Percentiles rank a stretch among this genome's conserved stretches.
These are phyloP conservation scores for Centrocercus urophasianus DNA, from an alignment of 2,113 vertebrate species.

Conservation along the genomic window DNA sequence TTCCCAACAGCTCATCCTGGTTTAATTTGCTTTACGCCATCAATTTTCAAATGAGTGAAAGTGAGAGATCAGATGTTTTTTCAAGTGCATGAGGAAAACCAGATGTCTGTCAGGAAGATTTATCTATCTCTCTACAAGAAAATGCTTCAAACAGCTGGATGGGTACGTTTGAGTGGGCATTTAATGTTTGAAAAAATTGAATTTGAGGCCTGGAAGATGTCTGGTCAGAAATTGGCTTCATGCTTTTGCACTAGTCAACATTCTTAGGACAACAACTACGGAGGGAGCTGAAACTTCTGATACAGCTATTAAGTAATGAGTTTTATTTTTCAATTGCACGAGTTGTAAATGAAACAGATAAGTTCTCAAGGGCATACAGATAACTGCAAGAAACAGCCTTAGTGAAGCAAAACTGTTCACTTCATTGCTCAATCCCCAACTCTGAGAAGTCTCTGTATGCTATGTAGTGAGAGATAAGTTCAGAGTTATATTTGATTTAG, in stretches of 20 bases:
- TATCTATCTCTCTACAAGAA: background rate
- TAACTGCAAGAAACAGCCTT: background rate
- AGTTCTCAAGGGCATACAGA: background rate
- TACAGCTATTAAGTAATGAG: background rate
- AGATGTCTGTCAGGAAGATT: background rate
- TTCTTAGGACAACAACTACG: background rate
- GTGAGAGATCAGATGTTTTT: background rate
- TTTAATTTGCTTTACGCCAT: background rate
- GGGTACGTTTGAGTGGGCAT: background rate
- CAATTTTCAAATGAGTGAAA: background rate
- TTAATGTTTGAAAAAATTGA: background rate
- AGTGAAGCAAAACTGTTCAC: background rate
- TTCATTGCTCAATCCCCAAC: background rate
- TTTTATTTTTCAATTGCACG: background rate
- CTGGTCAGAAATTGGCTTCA: background rate
- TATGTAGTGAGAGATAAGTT: background rate
- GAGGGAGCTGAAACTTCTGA: background rate
- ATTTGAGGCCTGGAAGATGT: background rate
- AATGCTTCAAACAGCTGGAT: background rate
- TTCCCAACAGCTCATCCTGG: background rate
- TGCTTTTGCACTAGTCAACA: background rate
- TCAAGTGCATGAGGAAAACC: background rate
- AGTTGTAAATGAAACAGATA: background rate
- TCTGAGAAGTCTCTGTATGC: fast-evolving
- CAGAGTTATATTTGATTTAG: background rate